Conservation (phyloP, 2,797 vertebrate species). For the Enteromius fasciolatus region DNA sequence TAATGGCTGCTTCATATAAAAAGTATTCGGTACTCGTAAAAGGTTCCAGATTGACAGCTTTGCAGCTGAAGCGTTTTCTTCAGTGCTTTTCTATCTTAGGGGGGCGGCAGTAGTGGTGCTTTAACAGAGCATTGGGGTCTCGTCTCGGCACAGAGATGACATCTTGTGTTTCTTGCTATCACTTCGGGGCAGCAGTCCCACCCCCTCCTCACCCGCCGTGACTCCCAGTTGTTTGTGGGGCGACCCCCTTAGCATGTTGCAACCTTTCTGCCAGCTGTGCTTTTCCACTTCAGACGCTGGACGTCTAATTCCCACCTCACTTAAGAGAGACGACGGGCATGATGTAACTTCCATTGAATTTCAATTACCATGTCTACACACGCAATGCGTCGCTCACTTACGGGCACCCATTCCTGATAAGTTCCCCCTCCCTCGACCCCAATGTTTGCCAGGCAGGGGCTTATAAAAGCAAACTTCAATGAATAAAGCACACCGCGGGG, state of each 20-base stretch:
- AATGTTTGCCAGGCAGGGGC: constrained; percentile 69
- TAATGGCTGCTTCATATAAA: constrained; percentile 72
- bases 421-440: constrained; percentile 32
- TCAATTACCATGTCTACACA: constrained; percentile 72
- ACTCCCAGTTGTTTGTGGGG: constrained; percentile 40
- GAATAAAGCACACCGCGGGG: constrained; percentile 74
- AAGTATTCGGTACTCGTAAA: constrained; percentile 75
- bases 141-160: background rate
- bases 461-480: constrained; percentile 80
- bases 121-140: constrained; percentile 27
- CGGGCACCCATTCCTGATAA: constrained; percentile 50
- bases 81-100: constrained; percentile 61
- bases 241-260: constrained; percentile 68
- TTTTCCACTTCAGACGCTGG: constrained; percentile 76
- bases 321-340: constrained; percentile 74
- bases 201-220: constrained; percentile 30
- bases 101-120: constrained; percentile 14
- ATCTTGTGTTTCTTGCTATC: constrained; percentile 29
- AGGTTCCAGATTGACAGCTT: constrained; percentile 73
- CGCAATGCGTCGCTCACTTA: constrained; percentile 24
- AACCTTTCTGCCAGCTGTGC: constrained; percentile 77
- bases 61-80: constrained; percentile 67
- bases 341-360: constrained; percentile 82
- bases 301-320: constrained; percentile 76
- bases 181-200: constrained; percentile 29